Evolutionary conservation across 2,888 invertebrate species (phyloP), one percentile per base, ranked within the genome.

Genomic region (Dynastes hyllus): DNA sequence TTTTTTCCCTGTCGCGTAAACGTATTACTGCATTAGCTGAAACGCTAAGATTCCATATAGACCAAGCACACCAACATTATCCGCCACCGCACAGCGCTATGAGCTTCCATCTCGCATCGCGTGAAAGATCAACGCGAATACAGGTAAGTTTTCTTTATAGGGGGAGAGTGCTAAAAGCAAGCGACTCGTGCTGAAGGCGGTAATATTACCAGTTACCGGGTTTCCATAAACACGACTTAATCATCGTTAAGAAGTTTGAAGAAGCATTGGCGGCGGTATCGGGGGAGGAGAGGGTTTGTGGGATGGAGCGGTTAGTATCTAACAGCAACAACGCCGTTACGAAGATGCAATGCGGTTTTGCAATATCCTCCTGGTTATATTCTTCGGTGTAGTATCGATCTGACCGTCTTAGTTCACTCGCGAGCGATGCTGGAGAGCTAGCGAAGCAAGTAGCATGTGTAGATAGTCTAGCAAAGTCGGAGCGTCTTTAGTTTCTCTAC

Each of bases 201-300:
- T 66, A 66, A 66, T 40, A 66, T 66, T 66, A 66, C 40, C 55
- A 66, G 66, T 13, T 66, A 66, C 66, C 40, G 66, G 8, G 66
- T 66, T 66, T 66, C 66, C 66, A 66, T 66, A 66, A 66, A 66
- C 40, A 66, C 37, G 66, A 66, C 66, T 66, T 66, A 37, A 66
- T 66, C 66, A 66, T 66, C 66, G 66, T 66, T 66, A 66, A 40
- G 37, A 66, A 66, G 66, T 66, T 66, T 66, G 66, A 37, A 37
- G 40, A n/a, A 13, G 16, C n/a, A 22, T 22, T 8, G n/a, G n/a
- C 55, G 55, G 55, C 13, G 55, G 13, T 5, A n/a, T 22, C 4
- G 55, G n/a, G 22, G 55, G 3, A 1, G 16, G 55, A 1, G 22
- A 6, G 55, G 55, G 16, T 55, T 22, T 22, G 16, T 1, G 16